These are phyloP conservation scores for Wiebesia pumilae DNA, from an alignment of 1,140 invertebrate genomes.

Conservation along the genomic window DNA sequence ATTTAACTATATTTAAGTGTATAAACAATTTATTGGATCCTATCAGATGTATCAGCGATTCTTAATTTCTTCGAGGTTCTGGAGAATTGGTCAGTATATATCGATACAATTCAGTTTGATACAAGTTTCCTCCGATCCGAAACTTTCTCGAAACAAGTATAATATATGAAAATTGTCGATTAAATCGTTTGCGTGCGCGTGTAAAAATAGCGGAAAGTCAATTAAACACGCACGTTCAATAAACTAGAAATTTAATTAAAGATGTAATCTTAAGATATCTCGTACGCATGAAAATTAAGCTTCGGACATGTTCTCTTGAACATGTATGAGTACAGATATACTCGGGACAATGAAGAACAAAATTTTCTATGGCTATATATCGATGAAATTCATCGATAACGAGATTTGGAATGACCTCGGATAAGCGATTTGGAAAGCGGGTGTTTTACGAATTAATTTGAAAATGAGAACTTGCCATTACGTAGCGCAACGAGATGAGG, in stretches of 20 bases:
- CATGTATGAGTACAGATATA: not conserved
- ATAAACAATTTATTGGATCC: too few species aligned
- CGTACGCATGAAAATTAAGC: not conserved
- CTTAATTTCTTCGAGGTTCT: too few species aligned
- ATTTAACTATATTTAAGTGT: too few species aligned
- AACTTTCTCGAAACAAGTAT: not conserved
- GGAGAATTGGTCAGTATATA: not conserved
- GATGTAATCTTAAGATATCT: conserved; percentile 1
- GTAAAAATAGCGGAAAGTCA: conserved; percentile 1
- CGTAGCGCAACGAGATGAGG: not conserved
- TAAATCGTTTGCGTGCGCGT: not conserved
- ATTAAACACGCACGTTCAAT: not conserved
- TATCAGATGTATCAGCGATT: too few species aligned
- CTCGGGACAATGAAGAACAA: not conserved
- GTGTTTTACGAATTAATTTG: not conserved
- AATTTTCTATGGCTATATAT: not conserved
- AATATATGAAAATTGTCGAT: not conserved
- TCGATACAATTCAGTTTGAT: not conserved
- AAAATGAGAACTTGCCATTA: not conserved
- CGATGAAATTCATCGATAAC: not conserved
- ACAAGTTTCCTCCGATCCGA: not conserved
- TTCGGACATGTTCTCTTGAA: not conserved
- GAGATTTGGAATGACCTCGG: too few species aligned
- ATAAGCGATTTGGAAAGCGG: not conserved
- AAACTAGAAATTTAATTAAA: conserved; percentile 13